Base-by-base conservation (phyloP, 1,140 invertebrate species). In the Teleogryllus occipitalis region DNA sequence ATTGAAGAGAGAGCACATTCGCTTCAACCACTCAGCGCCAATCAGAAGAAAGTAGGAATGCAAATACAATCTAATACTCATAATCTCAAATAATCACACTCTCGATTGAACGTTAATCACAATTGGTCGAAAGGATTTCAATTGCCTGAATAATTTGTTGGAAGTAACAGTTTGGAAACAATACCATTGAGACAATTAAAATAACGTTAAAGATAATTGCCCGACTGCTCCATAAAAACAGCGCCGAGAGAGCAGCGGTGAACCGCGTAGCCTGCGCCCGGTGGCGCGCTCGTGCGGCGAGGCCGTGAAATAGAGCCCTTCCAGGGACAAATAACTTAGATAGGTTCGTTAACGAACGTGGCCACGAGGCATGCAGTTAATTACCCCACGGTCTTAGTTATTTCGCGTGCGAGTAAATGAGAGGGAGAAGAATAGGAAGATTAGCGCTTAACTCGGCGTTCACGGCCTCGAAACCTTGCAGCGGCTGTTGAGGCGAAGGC, bases 361-460 rank as follows among this genome's bases (percentile, higher is more conserved):
- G 18, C 10, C 18, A 65, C 54, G 54, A 65, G 54, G 54, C 54
- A 18, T 7, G 54, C 18, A 65, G 54, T 65, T 65, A 65, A 65
- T 65, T 65, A 18, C 54, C n/a, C 10, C 54, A 18, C 54, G 10
- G 54, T 7, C 18, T 65, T 65, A 14, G 54, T 10, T 65, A 65
- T 65, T 65, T 65, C 18, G 54, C 54, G 27, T 65, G 54, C 54
- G 1, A 3, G 54, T 65, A 65, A 65, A 65, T 65, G 54, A 65
- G 54, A 65, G 18, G 54, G 54, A 65, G 54, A 65, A 65, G 54
- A 65, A 65, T 65, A 65, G 54, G 54, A 65, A 65, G 54, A 65
- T 65, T 65, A 65, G 54, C 54, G 54, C 54, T 65, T 18, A 10
- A 18, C 54, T 14, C 7, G 54, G 54, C 54, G 18, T 65, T 65